Evolutionary conservation across 1,140 invertebrate genomes (phyloP).

Genomic region (Charaxes varanes): DNA sequence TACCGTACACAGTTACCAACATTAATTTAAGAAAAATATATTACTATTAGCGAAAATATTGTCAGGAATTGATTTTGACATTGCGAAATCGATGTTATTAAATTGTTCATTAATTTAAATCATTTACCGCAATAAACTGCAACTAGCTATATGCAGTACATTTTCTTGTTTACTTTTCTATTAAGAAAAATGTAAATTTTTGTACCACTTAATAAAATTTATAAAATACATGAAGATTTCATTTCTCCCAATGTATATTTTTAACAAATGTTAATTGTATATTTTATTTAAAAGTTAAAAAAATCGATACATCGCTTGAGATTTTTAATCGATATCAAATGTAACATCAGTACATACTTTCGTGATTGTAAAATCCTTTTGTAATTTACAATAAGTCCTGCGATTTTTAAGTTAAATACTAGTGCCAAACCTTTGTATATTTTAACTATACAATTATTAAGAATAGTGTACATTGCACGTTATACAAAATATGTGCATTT

Average conservation of each 20-base stretch:
- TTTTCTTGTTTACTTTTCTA: conserved; percentile 22
- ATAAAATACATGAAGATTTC: conserved; percentile 32
- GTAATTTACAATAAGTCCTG: no score
- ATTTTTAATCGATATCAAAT: no score
- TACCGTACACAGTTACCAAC: conserved; percentile 51
- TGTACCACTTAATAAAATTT: conserved; percentile 63
- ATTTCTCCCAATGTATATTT: conserved; percentile 16
- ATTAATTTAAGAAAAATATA: conserved; percentile 31
- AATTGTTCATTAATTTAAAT: not conserved
- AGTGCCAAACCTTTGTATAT: no score
- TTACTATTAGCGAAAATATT: conserved; percentile 1
- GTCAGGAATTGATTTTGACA: no score
- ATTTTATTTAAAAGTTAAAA: no score
- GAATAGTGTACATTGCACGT: no score
- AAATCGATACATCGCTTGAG: no score
- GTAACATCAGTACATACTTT: not conserved
- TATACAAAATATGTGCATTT: no score
- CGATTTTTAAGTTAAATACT: no score
- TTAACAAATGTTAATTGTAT: not conserved
- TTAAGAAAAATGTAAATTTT: conserved; percentile 64
- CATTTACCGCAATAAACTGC: not conserved
- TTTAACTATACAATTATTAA: no score
- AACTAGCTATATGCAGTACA: conserved; percentile 8
- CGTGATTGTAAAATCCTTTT: no score
- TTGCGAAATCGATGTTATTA: no score